A percentile compares a stretch with the other conserved stretches of the same genome.
phyloP scores from a whole-genome alignment of 1,140 invertebrate species.

The Leptinotarsa texana region DNA sequence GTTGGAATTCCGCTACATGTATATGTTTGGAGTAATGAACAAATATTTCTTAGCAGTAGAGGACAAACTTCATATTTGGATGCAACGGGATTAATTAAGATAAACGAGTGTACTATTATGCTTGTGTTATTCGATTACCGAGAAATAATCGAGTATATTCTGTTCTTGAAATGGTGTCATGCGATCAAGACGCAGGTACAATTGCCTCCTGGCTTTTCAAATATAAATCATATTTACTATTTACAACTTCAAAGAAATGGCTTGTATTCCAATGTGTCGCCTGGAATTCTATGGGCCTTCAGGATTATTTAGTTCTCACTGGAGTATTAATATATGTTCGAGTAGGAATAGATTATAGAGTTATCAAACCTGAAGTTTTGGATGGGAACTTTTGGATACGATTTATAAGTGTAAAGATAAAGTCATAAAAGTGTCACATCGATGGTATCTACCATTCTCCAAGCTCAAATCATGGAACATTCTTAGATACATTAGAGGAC shows the following conservation, averaged over 20 bases:
- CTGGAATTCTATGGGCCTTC: conserved; percentile 1
- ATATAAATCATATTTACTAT: neutral
- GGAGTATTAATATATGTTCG: too few relatives aligned
- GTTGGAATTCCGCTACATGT: neutral
- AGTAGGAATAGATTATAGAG: too few relatives aligned
- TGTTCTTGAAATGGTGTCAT: conserved; percentile 8
- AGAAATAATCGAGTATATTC: neutral
- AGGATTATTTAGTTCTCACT: neutral
- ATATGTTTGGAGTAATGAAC: conserved; percentile 6
- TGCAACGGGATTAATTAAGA: neutral
- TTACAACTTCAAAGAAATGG: conserved; percentile 1
- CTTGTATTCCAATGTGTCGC: neutral
- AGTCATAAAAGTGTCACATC: too few relatives aligned
- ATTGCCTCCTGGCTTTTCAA: conserved; percentile 12
- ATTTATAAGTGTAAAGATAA: too few relatives aligned
- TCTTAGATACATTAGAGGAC: too few relatives aligned
- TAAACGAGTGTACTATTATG: conserved; percentile 11
- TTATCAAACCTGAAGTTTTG: too few relatives aligned
- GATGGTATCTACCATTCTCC: too few relatives aligned
- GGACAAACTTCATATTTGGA: neutral
- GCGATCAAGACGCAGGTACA: neutral
- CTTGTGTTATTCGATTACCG: conserved; percentile 5
- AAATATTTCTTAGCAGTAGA: neutral
- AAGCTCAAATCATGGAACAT: too few relatives aligned
- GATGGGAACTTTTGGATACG: too few relatives aligned